These are phyloP conservation scores for Sphyrna mokarran DNA, from an alignment of 2,113 vertebrate genomes.

Conservation along the genomic window DNA sequence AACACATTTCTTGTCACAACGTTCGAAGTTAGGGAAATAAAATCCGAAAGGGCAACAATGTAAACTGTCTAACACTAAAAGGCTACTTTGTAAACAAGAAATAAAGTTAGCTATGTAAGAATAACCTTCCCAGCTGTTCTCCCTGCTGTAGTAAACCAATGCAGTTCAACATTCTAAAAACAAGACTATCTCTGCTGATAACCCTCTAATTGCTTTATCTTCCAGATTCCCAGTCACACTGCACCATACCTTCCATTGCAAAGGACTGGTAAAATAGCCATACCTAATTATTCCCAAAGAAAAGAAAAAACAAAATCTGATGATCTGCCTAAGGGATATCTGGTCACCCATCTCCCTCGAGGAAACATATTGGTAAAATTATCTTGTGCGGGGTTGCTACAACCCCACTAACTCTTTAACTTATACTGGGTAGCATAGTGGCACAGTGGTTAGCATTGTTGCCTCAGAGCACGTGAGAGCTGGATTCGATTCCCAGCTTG, in stretches of 20 bases:
- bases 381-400: too few relatives aligned
- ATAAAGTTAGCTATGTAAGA: background rate
- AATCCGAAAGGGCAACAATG: conserved; percentile 18
- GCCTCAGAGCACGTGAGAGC: too few relatives aligned
- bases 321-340: too few relatives aligned
- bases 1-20: conserved; percentile 3
- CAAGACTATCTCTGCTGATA: background rate
- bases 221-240: background rate
- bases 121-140: conserved; percentile 31
- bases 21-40: conserved; percentile 27
- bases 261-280: background rate
- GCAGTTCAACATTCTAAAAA: background rate
- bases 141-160: background rate
- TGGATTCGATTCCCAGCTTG: too few relatives aligned
- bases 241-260: background rate
- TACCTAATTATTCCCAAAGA: too few relatives aligned
- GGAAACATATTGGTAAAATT: too few relatives aligned
- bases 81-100: conserved; percentile 36
- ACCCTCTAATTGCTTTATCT: background rate
- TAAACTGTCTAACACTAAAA: conserved; percentile 34
- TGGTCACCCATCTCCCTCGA: too few relatives aligned
- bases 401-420: too few relatives aligned
- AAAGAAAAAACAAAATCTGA: too few relatives aligned
- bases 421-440: too few relatives aligned
- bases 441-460: too few relatives aligned